Evolutionary conservation across 1,140 invertebrate species (phyloP), one percentile per base, ranked within the genome.

Genomic region (Leptonema lineaticorne): DNA sequence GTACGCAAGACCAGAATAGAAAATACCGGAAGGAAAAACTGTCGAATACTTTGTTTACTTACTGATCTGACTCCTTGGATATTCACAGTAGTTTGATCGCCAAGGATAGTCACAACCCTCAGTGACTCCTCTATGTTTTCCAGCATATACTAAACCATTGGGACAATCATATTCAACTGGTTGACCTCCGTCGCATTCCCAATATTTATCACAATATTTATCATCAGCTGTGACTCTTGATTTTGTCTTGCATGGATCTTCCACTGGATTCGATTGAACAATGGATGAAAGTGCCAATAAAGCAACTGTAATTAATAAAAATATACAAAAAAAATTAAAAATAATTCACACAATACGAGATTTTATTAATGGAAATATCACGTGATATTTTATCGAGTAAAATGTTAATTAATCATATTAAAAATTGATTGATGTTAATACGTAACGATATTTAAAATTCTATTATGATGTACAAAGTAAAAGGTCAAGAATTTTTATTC

Each of bases 71-170:
- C 77, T 77, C 72, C 82, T 83, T 29, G 81, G 81, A 62, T 83
- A 82, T 71, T 92, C 90, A 79, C 92, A 94, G 77, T 93, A 94
- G 76, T 92, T 91, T 2, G 91, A 90, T 71, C 92, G 84, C 92
- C 92, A 93, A 0, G 93, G 92, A 76, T 94, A 94, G 79, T 94
- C 92, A 74, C 93, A 94, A 3, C 91, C 91, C 76, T 94, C 91
- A 1, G 92, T 91, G 0, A 94, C 91, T 1, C 92, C 92, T 26
- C 91, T 82, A 75, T 93, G 89, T 76, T 93, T 93, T 0, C 93
- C 93, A 28, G 93, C 91, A 79, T 92, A 96, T 2, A 94, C 93
- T 27, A 95, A 79, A 6, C 93, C 93, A 75, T 95, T 96, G 29
- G 93, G 93, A 77, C 93, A 96, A 80, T 94, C 92, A 77, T 92